Base-by-base conservation (phyloP, 2,888 invertebrate genomes). In the Nymphalis urticae region DNA sequence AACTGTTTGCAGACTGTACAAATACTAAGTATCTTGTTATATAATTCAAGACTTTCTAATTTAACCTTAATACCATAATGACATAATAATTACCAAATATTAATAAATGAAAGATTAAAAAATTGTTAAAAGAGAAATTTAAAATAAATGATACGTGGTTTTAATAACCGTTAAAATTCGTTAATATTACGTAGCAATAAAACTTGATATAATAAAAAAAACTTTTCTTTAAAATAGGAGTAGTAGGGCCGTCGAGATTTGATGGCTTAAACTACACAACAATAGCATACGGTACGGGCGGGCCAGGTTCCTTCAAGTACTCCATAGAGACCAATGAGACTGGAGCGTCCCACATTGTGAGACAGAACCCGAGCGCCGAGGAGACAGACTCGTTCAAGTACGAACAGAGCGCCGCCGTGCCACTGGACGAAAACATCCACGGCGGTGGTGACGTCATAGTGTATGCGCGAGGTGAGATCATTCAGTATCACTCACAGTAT, bases 371-470 rank as follows among this genome's bases (percentile, higher is more conserved):
- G 0, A 90, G 89, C 0, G 76, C 79, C 1, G 89, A 93, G 0
- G 92, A 96, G 69, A 95, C 95, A 0, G 93, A 90, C 19, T 93
- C 93, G 71, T 96, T 94, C 80, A 92, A 94, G 51, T 97, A 97
- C 79, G 94, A 95, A 47, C 97, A 97, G 80, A 95, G 96, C 74
- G 95, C 96, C 0, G 94, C 94, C 0, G 94, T 96, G 48, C 92
- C 94, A 73, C 93, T 95, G 5, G 94, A 95, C 75, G 97, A 97
- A 82, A 96, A 96, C 78, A 94, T 95, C 48, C 97, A 97, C 75
- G 96, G 96, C 0, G 97, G 97, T 0, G 96, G 96, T 21, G 98
- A 98, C 85, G 98, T 98, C 0, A 93, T 95, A 1, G 94, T 98
- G 64, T 97, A 97, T 86, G 97, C 98, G 42, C 93, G 91, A 86